Evolutionary conservation across 2,888 invertebrate species (phyloP).

Genomic region (Celastrina argiolus): DNA sequence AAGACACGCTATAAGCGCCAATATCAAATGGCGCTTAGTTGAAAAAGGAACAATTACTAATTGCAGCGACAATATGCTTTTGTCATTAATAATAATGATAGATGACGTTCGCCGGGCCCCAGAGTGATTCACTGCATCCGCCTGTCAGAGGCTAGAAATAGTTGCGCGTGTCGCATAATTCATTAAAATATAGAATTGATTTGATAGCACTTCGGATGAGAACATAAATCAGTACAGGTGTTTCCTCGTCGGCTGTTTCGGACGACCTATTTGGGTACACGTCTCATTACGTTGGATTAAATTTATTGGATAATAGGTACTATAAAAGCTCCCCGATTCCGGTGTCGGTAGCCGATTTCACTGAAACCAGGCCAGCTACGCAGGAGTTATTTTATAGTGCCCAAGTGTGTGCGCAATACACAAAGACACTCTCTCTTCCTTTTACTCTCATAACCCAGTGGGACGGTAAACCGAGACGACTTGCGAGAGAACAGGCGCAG

Average conservation of each 20-base stretch:
- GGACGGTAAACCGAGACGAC: too few species aligned
- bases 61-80: slow-evolving; percentile 29
- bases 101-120: slow-evolving; percentile 24
- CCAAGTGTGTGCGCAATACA: too few species aligned
- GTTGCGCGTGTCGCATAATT: slow-evolving; percentile 20
- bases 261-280: not conserved
- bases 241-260: slow-evolving; percentile 15
- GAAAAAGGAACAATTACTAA: slow-evolving; percentile 28
- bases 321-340: too few species aligned
- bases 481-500: too few species aligned
- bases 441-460: too few species aligned
- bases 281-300: not conserved
- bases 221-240: slow-evolving; percentile 20
- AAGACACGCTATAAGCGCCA: slow-evolving; percentile 16
- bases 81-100: slow-evolving; percentile 32
- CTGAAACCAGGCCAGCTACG: too few species aligned
- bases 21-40: slow-evolving; percentile 26
- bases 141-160: slow-evolving; percentile 24
- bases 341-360: too few species aligned
- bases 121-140: slow-evolving; percentile 29
- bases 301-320: not conserved
- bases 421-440: too few species aligned
- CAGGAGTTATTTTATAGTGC: too few species aligned
- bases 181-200: slow-evolving; percentile 21
- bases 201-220: slow-evolving; percentile 18